These are phyloP conservation scores for Gymnoscopelus braueri DNA, from an alignment of 2,797 vertebrate genomes.

Conservation along the genomic window DNA sequence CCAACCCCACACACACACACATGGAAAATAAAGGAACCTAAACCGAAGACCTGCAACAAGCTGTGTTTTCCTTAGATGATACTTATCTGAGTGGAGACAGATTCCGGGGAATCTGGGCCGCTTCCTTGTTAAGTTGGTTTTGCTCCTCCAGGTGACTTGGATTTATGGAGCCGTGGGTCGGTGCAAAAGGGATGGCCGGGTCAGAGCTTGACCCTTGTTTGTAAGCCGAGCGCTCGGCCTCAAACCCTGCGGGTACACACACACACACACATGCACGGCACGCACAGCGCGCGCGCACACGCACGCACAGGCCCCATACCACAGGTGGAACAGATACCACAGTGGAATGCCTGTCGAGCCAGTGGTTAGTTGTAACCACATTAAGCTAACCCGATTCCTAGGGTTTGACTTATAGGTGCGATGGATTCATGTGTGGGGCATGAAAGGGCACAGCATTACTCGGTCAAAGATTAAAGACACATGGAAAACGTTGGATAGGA, in stretches of 20 bases:
- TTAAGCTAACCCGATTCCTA: conserved; percentile 16
- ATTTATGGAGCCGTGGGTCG: conserved; percentile 12
- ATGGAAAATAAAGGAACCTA: not conserved
- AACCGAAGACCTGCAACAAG: too few relatives aligned
- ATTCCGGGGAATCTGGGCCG: too few relatives aligned
- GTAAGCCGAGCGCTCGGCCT: conserved; percentile 18
- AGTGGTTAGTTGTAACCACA: conserved; percentile 22
- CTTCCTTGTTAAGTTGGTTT: not conserved
- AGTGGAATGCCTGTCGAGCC: conserved; percentile 42
- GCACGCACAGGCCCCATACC: conserved; percentile 15
- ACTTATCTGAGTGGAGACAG: too few relatives aligned
- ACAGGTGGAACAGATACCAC: conserved; percentile 38
- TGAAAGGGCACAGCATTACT: conserved; percentile 20
- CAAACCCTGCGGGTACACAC: conserved; percentile 19
- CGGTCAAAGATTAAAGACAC: not conserved
- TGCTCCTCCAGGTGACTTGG: conserved; percentile 9
- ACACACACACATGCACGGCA: too few relatives aligned
- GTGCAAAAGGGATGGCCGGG: not conserved
- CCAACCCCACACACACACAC: too few relatives aligned
- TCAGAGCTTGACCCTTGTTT: conserved; percentile 28
- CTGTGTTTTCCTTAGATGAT: too few relatives aligned
- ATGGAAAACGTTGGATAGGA: not conserved
- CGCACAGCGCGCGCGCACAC: too few relatives aligned
- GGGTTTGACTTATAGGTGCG: conserved; percentile 30
- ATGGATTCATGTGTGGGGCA: conserved; percentile 35